Base-by-base conservation (phyloP, 1,140 invertebrate genomes). In the Cephus cinctus region DNA sequence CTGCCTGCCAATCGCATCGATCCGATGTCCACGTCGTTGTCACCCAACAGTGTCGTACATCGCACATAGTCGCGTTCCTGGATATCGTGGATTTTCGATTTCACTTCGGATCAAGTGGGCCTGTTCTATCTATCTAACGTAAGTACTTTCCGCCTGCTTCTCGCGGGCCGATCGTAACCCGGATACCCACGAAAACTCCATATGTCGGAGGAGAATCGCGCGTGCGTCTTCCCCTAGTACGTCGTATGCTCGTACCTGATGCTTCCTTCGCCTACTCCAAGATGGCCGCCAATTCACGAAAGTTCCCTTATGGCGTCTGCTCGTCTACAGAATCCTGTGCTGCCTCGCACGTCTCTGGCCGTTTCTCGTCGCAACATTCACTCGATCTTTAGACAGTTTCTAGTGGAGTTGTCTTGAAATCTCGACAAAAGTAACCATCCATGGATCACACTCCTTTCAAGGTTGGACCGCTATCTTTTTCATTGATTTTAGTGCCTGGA, bases 1-100 rank as follows among this genome's bases (percentile, higher is more conserved):
- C 42, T 21, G 36, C 54, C 54, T 47, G 36, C 69, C 67, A 69
- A 69, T 72, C 59, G 61, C 64, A 71, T 73, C 54, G 67, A 73
- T 73, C 64, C 55, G 38, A 59, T 55, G 47, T 61, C 56, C 61
- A 65, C 63, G 59, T 69, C 64, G 65, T 67, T 69, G 64, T 65
- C 63, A 63, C 53, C 62, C 57, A 64, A 65, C 50, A 67, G 56
- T 65, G 58, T 67, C 40, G 58, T 59, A 59, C 65, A 55, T 61
- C 57, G 61, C 51, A 54, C 43, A 27, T 57, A 52, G 45, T 67
- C 54, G 31, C 42, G 52, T 52, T 63, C 56, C 56, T 59, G 51
- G 51, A 50, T 47, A 50, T 59, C 59, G 51, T 57, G 56, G 53
- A 53, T 61, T 54, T 51, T 43, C 54, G 58, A 58, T 64, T 46